Percentiles rank a stretch among this genome's conserved stretches.
These are phyloP conservation scores for Plectrocnemia conspersa DNA, from an alignment of 1,140 invertebrate species.

Conservation along the genomic window DNA sequence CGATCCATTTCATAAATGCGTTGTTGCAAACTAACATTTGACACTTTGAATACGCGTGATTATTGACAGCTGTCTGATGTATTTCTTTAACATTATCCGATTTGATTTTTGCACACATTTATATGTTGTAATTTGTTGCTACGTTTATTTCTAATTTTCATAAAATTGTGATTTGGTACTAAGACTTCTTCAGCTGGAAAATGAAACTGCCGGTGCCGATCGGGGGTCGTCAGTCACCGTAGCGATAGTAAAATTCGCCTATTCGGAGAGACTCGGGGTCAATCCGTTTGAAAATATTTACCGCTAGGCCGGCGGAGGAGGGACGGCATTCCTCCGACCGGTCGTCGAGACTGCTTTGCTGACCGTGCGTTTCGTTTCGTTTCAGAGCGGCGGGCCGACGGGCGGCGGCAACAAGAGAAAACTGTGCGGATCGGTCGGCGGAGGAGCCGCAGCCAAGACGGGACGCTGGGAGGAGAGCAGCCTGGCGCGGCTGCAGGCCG, in stretches of 20 bases:
- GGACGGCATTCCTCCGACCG: not conserved
- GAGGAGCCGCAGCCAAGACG: conserved; percentile 43
- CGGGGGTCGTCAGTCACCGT: too few species aligned
- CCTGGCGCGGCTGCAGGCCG: conserved; percentile 50
- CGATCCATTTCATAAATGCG: too few species aligned
- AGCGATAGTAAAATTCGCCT: conserved; percentile 22
- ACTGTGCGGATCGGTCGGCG: conserved; percentile 48
- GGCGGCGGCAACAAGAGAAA: conserved; percentile 34
- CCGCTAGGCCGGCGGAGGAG: conserved; percentile 28
- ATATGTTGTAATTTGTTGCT: too few species aligned
- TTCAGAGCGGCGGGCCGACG: conserved; percentile 33
- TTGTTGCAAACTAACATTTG: too few species aligned
- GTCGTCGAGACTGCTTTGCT: not conserved
- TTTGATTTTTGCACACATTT: too few species aligned
- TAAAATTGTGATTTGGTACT: too few species aligned
- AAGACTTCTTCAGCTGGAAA: too few species aligned
- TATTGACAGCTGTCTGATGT: too few species aligned
- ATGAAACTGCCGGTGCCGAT: too few species aligned
- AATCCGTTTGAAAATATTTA: conserved; percentile 32
- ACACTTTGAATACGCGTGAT: too few species aligned
- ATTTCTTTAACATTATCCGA: too few species aligned
- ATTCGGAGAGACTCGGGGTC: conserved; percentile 12
- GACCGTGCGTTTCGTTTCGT: not conserved
- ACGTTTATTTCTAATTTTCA: too few species aligned
- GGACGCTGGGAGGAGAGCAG: conserved; percentile 52